These are phyloP conservation scores for Melospiza georgiana DNA, from an alignment of 2,113 vertebrate species.

Conservation along the genomic window DNA sequence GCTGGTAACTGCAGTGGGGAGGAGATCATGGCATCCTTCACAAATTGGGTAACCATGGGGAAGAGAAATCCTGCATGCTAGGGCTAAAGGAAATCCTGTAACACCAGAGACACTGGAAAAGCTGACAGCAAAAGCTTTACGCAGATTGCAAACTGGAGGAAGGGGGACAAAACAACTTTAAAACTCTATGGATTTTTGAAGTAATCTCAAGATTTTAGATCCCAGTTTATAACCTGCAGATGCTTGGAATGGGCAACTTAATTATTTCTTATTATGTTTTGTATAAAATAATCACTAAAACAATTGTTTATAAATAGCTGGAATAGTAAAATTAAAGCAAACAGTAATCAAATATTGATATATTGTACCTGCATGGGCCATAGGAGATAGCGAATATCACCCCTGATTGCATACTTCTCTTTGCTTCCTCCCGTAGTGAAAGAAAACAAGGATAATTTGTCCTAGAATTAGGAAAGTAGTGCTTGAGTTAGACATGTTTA, in stretches of 20 bases:
- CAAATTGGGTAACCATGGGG: neutral
- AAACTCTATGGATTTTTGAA: too few relatives aligned
- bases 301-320: neutral
- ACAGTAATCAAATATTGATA: neutral
- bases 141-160: too few relatives aligned
- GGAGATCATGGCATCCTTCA: rapidly evolving
- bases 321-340: neutral
- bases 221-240: too few relatives aligned
- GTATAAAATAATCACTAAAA: neutral
- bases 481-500: neutral
- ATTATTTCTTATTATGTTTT: neutral
- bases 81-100: neutral
- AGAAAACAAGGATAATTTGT: slow-evolving; percentile 73
- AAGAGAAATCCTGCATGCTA: neutral
- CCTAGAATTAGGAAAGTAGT: slow-evolving; percentile 35
- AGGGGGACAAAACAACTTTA: too few relatives aligned
- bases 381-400: slow-evolving; percentile 68
- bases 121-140: neutral
- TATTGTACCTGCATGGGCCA: slow-evolving; percentile 77
- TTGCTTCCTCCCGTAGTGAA: slow-evolving; percentile 70
- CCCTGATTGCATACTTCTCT: slow-evolving; percentile 25
- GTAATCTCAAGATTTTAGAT: too few relatives aligned
- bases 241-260: neutral
- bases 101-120: neutral
- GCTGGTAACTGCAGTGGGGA: neutral